A percentile compares a stretch with the other conserved stretches of the same genome.
These are phyloP conservation scores for Dromaius novaehollandiae DNA, from an alignment of 2,113 vertebrate genomes.

Conservation along the genomic window DNA sequence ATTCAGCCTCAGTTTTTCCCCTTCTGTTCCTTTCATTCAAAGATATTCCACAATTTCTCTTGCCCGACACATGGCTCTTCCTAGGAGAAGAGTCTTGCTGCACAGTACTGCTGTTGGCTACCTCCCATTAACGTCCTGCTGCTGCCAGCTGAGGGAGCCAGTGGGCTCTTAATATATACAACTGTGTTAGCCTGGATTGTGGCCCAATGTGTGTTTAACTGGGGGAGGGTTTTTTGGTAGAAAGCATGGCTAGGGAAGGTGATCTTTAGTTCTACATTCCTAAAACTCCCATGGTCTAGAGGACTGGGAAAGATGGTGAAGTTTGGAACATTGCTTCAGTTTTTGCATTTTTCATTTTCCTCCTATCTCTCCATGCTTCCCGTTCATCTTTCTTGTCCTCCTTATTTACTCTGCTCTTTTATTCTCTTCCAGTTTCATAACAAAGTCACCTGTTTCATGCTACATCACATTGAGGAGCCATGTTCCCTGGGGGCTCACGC, in stretches of 20 bases:
- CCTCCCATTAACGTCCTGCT: neutral
- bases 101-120: neutral
- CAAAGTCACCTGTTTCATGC: conserved; percentile 99
- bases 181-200: neutral
- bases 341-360: neutral
- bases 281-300: neutral
- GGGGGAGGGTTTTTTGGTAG: neutral
- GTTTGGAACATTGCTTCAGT: neutral
- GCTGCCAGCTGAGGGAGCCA: neutral
- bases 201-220: neutral
- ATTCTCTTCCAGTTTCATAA: conserved; percentile 90
- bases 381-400: neutral
- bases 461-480: conserved; percentile 97
- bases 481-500: conserved; percentile 96
- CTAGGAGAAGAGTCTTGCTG: neutral
- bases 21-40: neutral
- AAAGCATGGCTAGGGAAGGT: neutral
- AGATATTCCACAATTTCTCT: neutral
- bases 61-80: neutral
- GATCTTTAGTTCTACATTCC: neutral
- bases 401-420: neutral
- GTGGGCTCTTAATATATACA: neutral
- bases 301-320: neutral
- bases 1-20: neutral
- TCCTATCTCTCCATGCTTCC: neutral